phyloP scores from a whole-genome alignment of 2,888 invertebrate genomes.

The Dynastes maya region DNA sequence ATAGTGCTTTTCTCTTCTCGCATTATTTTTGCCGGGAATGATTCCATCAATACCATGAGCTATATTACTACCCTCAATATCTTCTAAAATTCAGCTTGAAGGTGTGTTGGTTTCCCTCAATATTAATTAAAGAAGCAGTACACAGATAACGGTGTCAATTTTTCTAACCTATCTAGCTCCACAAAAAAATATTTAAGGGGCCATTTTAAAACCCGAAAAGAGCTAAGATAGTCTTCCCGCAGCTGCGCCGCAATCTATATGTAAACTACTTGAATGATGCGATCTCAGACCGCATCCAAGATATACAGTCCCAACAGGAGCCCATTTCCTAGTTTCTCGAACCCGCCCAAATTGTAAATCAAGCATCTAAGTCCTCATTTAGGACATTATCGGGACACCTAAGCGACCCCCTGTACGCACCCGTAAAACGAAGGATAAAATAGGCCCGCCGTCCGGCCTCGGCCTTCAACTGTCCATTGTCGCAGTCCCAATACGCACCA shows the following conservation, averaged over 20 bases:
- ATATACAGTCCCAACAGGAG: not conserved
- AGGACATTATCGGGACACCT: constrained; percentile 49
- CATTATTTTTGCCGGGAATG: too few relatives aligned
- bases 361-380: constrained; percentile 49
- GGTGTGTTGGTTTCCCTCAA: too few relatives aligned
- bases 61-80: too few relatives aligned
- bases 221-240: not conserved
- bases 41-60: too few relatives aligned
- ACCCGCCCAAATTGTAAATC: constrained; percentile 45
- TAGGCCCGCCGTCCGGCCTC: not conserved
- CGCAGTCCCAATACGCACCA: constrained; percentile 19
- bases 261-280: constrained; percentile 25
- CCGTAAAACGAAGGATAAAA: not conserved
- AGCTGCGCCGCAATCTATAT: constrained; percentile 30
- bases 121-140: too few relatives aligned
- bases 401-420: constrained; percentile 14
- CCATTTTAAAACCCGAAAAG: constrained; percentile 16
- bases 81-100: too few relatives aligned
- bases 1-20: too few relatives aligned
- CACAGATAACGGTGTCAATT: too few relatives aligned
- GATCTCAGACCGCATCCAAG: constrained; percentile 26
- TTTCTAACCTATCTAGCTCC: too few relatives aligned
- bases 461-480: constrained; percentile 17
- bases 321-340: not conserved
- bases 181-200: not conserved